Conservation (phyloP, 30 jellyfish, hydroid and myxozoan species). For the Haliclystus octoradiatus region DNA sequence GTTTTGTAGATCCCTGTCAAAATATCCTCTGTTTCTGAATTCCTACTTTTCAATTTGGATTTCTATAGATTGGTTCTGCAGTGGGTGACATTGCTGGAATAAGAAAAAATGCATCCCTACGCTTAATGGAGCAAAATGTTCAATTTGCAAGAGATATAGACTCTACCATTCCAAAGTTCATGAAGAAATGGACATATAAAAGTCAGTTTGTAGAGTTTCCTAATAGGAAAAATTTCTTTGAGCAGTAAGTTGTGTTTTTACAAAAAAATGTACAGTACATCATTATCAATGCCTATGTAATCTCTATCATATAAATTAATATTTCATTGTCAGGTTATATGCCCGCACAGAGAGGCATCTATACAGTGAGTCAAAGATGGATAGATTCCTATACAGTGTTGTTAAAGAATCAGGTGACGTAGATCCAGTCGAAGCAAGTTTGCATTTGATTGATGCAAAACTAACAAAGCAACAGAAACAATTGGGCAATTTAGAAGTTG, state of each 20-base stretch:
- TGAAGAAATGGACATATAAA: background rate
- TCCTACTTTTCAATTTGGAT: too few relatives aligned
- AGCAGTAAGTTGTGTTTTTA: background rate
- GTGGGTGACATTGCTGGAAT: conserved; percentile 68
- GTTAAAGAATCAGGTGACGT: background rate
- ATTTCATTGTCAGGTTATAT: background rate
- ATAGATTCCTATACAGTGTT: background rate
- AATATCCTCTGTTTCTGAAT: too few relatives aligned
- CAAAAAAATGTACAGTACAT: too few relatives aligned
- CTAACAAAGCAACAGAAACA: background rate
- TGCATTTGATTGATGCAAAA: background rate
- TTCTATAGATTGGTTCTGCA: conserved; percentile 79
- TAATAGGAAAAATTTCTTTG: background rate
- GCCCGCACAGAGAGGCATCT: background rate
- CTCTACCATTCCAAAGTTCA: background rate
- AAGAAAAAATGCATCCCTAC: conserved; percentile 33
- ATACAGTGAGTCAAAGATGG: background rate
- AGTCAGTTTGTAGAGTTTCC: background rate
- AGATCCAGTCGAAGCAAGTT: background rate
- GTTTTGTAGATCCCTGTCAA: too few relatives aligned
- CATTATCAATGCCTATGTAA: too few relatives aligned
- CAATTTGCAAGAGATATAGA: background rate
- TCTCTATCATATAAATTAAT: too few relatives aligned
- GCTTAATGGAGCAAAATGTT: background rate
- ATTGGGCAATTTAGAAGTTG: background rate